Evolutionary conservation across 2,113 vertebrate species (phyloP).

Genomic region (Oophaga pumilio): DNA sequence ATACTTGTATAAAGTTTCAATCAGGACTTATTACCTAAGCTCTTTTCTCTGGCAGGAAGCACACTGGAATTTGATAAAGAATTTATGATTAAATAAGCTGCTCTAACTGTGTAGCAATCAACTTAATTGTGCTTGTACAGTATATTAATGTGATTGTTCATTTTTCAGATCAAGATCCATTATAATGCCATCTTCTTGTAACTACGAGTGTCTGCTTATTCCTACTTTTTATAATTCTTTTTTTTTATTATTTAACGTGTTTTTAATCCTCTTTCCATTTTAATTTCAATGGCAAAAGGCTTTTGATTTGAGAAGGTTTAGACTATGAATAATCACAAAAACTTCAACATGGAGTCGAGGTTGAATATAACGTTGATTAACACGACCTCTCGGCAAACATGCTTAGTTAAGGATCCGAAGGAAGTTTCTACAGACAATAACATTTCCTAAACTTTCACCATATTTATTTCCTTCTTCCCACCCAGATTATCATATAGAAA

Average conservation of each 20-base stretch:
- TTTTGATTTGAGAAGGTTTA: constrained; percentile 21
- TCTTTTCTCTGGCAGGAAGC: constrained; percentile 17
- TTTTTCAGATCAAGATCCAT: constrained; percentile 34
- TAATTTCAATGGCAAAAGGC: not conserved
- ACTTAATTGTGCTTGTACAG: constrained; percentile 42
- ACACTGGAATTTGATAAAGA: constrained; percentile 27
- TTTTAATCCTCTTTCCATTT: not conserved
- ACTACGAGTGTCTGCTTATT: not conserved
- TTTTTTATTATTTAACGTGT: constrained; percentile 37
- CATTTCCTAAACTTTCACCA: not conserved
- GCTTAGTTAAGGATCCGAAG: not conserved
- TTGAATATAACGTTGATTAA: constrained; percentile 22
- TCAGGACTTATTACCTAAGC: constrained; percentile 34
- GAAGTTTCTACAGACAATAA: not conserved
- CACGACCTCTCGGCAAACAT: constrained; percentile 1
- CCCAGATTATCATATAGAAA: no score
- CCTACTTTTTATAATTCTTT: not conserved
- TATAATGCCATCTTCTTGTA: constrained; percentile 43
- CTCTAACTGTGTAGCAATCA: constrained; percentile 49
- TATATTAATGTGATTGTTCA: constrained; percentile 56
- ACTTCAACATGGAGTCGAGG: not conserved
- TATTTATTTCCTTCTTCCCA: not conserved
- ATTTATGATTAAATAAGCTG: constrained; percentile 41
- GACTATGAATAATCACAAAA: constrained; percentile 20
- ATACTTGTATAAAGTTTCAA: constrained; percentile 22